Evolutionary conservation across 2,888 invertebrate species (phyloP).

Genomic region (Phortica okadai): DNA sequence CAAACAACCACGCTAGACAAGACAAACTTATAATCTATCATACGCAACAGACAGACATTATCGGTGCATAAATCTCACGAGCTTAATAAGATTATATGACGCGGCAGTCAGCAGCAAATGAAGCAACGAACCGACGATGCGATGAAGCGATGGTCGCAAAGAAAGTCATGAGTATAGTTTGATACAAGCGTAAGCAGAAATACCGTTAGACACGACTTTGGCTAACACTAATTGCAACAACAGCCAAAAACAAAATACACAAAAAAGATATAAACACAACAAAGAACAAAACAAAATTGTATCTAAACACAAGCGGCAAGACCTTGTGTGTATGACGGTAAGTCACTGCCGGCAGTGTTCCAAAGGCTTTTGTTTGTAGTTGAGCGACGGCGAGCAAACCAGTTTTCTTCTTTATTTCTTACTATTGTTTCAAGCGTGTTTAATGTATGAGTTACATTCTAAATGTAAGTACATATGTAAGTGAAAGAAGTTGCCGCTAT

Average conservation of each 20-base stretch:
- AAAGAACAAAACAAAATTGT: neutral
- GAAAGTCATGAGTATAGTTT: neutral
- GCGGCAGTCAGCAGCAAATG: neutral
- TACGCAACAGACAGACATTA: conserved; percentile 62
- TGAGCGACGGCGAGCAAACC: neutral
- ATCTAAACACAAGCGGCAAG: neutral
- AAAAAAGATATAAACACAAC: neutral
- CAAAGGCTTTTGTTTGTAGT: neutral
- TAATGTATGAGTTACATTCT: conserved; percentile 18
- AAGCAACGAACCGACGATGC: neutral
- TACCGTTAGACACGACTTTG: conserved; percentile 70
- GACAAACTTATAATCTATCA: conserved; percentile 57
- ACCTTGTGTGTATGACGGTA: conserved; percentile 11
- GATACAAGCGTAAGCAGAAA: conserved; percentile 31
- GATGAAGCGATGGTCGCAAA: neutral
- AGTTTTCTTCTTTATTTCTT: neutral
- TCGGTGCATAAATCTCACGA: conserved; percentile 62
- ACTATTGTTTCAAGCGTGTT: conserved; percentile 11
- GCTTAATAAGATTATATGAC: conserved; percentile 55
- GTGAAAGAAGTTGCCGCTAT: conserved; percentile 15
- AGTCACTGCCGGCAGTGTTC: neutral
- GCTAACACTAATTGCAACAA: conserved; percentile 64
- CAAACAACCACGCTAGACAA: conserved; percentile 6
- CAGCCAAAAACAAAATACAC: neutral
- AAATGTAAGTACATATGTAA: conserved; percentile 17